Evolutionary conservation across 2,888 invertebrate genomes (phyloP), one percentile per base, ranked within the genome.

Genomic region (Anticlea derivata): DNA sequence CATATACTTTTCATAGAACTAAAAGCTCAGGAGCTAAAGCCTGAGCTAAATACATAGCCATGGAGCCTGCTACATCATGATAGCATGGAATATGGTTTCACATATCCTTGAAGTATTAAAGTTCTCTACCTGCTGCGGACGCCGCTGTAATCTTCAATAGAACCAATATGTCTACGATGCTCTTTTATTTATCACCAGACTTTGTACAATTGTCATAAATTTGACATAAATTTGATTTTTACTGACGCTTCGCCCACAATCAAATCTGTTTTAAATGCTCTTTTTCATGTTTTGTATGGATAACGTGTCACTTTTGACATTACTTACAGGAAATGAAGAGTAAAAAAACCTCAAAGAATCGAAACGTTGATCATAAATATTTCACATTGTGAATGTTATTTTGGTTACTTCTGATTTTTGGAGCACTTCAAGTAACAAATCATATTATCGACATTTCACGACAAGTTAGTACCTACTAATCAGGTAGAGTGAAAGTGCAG

Each of bases 221-320:
- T 78, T 78, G 75, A 70, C 64, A 68, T 68, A 64, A 55, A 44
- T 54, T 41, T 54, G 47, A 73, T 77, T 79, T 82, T 85, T 87
- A 86, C 72, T 87, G 88, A 88, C 85, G 70, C 17, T 80, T 73
- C 79, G 70, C 80, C 84, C 75, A 74, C 81, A 87, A 60, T 65
- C 58, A 79, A 85, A 84, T 84, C 80, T 71, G 73, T 79, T 78
- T 81, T 82, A 81, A 84, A 87, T 86, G 86, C 72, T 80, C 86
- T 84, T 88, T 88, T 87, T 78, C 68, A 60, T 75, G 66, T 79
- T 78, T 81, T 83, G 71, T 75, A 35, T 38, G 12, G 33, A 72
- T 73, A 73, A 71, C 56, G 66, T 76, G 80, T 76, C 78, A 80
- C 63, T 69, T 80, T 76, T 71, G 75, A 78, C 75, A 76, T 78